These are phyloP conservation scores for cat (Felis catus) DNA, from an alignment of 2,113 vertebrate genomes.

Conservation along the genomic window F.catus_Fca126_mat1.0 CM031416.1:39852501-39853000, in stretches of 20 bases:
- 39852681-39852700: background rate
- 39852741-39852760: background rate
- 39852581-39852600: background rate
- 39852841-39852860: background rate
- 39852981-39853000: background rate
- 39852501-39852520: background rate
- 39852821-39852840: fast-evolving
- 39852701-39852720: background rate
- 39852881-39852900: background rate
- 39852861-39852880: background rate
- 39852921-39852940: background rate
- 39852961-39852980: background rate
- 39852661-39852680: fast-evolving
- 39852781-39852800: background rate
- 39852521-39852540: background rate
- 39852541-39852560: background rate
- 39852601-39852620: background rate
- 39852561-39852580: background rate
- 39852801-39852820: background rate
- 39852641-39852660: background rate
- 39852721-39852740: background rate
- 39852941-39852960: background rate
- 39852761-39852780: background rate
- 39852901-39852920: background rate
- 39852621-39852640: background rate